These are phyloP conservation scores for Lydus trimaculatus DNA, from an alignment of 2,888 invertebrate species.

Conservation along the genomic window DNA sequence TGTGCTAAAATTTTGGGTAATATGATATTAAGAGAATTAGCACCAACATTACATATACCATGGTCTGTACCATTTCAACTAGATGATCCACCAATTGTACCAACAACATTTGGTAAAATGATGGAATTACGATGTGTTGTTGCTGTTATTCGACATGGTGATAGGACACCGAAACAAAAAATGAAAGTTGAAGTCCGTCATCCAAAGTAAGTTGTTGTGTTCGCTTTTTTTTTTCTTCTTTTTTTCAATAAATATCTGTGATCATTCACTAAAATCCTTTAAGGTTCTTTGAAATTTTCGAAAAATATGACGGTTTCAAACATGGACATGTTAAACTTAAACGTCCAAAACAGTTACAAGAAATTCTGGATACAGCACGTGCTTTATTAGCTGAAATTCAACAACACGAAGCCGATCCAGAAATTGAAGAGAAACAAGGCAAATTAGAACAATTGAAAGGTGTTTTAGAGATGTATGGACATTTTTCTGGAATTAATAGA, in stretches of 20 bases:
- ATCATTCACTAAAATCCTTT: conserved; percentile 9
- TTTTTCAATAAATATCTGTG: too few relatives aligned
- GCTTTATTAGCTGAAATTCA: conserved; percentile 89
- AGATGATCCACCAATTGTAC: conserved; percentile 98
- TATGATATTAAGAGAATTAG: conserved; percentile 94
- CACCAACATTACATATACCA: conserved; percentile 95
- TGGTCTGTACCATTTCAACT: conserved; percentile 97
- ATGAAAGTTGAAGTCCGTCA: conserved; percentile 99
- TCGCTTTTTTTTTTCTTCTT: too few relatives aligned
- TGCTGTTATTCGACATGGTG: conserved; percentile 97
- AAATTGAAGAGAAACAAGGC: conserved; percentile 95
- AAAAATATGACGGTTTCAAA: conserved; percentile 95
- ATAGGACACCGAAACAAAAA: conserved; percentile 99
- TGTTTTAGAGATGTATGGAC: conserved; percentile 99
- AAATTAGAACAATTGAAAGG: conserved; percentile 97
- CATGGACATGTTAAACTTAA: conserved; percentile 97
- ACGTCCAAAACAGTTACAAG: conserved; percentile 95
- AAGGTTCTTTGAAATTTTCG: conserved; percentile 98
- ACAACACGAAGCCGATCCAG: conserved; percentile 85
- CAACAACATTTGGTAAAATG: conserved; percentile 99
- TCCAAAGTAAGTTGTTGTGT: conserved; percentile 72
- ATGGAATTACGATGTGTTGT: conserved; percentile 92
- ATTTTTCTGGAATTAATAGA: conserved; percentile 99
- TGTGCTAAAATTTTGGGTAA: conserved; percentile 98
- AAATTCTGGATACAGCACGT: conserved; percentile 96